These are phyloP conservation scores for Zeuzera pyrina DNA, from an alignment of 2,888 invertebrate species.

Conservation along the genomic window DNA sequence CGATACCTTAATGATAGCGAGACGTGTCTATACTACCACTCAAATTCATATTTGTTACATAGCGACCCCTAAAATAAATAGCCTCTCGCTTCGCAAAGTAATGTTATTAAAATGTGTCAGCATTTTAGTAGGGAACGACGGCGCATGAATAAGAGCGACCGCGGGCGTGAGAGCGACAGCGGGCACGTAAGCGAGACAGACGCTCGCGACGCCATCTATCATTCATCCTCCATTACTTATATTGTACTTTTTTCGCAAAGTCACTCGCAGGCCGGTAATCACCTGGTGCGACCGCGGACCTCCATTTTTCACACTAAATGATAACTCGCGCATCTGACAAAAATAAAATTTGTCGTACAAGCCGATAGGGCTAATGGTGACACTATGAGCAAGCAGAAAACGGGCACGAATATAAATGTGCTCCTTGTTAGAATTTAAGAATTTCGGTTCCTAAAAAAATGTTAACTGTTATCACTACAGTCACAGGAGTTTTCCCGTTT, in stretches of 20 bases:
- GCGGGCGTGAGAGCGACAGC: conserved; percentile 30
- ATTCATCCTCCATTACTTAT: conserved; percentile 74
- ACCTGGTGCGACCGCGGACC: conserved; percentile 67
- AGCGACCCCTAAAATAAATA: conserved; percentile 63
- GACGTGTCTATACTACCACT: conserved; percentile 50
- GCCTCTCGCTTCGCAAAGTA: conserved; percentile 64
- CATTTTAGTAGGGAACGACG: conserved; percentile 49
- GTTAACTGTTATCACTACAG: too few relatives aligned
- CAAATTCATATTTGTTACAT: conserved; percentile 65
- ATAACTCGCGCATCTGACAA: conserved; percentile 68
- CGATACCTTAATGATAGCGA: conserved; percentile 53
- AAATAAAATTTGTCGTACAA: conserved; percentile 71
- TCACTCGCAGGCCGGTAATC: conserved; percentile 72
- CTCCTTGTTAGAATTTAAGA: conserved; percentile 23
- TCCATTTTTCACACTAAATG: conserved; percentile 71
- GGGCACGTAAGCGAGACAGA: conserved; percentile 25
- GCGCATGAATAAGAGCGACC: conserved; percentile 16
- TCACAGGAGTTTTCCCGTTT: too few relatives aligned
- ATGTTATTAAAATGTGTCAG: conserved; percentile 73
- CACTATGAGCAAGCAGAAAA: conserved; percentile 55
- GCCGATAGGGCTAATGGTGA: conserved; percentile 65
- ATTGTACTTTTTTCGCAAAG: conserved; percentile 72
- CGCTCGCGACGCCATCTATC: conserved; percentile 61
- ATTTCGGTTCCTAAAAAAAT: too few relatives aligned
- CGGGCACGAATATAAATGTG: conserved; percentile 31